Evolutionary conservation across 1,140 invertebrate genomes (phyloP).

Genomic region (Pteromalus puparum): DNA sequence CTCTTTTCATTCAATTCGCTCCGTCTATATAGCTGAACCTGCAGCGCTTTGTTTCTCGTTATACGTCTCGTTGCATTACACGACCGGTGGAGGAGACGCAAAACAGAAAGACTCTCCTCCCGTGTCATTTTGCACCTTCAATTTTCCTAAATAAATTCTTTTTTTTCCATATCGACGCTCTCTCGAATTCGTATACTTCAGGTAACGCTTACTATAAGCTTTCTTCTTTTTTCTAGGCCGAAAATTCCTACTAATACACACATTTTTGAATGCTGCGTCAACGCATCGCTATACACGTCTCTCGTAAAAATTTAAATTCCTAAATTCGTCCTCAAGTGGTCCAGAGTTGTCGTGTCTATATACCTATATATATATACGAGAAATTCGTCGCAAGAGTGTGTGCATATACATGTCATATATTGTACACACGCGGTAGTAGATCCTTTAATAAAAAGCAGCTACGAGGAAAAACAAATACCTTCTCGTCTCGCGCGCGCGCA

Average conservation of each 20-base stretch:
- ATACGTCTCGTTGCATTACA: background rate
- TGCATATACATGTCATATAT: background rate
- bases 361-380: background rate
- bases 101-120: background rate
- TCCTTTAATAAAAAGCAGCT: slow-evolving; percentile 20
- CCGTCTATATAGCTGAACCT: slow-evolving; percentile 63
- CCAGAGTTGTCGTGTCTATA: background rate
- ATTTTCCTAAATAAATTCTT: slow-evolving; percentile 36
- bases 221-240: slow-evolving; percentile 34
- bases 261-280: slow-evolving; percentile 22
- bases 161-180: background rate
- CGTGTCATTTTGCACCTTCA: background rate
- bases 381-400: background rate
- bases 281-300: background rate
- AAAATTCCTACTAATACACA: slow-evolving; percentile 42
- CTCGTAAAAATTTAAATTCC: background rate
- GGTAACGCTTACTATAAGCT: slow-evolving; percentile 5
- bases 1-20: slow-evolving; percentile 35
- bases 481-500: background rate
- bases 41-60: slow-evolving; percentile 59
- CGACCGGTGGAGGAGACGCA: background rate
- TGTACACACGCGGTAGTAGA: slow-evolving; percentile 36
- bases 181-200: slow-evolving; percentile 26
- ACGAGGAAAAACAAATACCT: background rate
- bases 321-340: background rate